Conservation (phyloP, 37 sponge, comb jelly and placozoan genomes). For the Ephydatia muelleri region DNA sequence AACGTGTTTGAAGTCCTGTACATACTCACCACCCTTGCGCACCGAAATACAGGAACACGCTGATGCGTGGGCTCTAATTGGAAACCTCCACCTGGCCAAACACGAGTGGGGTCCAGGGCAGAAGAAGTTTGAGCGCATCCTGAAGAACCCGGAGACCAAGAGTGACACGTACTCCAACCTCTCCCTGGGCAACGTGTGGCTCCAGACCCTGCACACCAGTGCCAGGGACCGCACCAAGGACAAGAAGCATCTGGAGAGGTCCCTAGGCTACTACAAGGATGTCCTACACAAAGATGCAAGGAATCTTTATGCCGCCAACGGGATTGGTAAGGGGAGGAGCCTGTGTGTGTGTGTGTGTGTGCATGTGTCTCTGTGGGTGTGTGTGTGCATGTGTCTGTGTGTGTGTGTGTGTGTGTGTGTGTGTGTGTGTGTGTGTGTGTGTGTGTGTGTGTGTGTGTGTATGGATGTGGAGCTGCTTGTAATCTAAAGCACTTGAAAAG, state of each 20-base stretch:
- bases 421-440: conserved; percentile 11
- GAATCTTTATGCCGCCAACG: conserved; percentile 98
- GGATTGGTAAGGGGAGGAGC: conserved; percentile 66
- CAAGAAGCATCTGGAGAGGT: conserved; percentile 89
- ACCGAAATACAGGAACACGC: conserved; percentile 83
- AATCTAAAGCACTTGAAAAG: no score
- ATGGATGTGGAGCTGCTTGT: no score
- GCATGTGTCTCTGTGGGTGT: no score
- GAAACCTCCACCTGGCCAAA: conserved; percentile 94
- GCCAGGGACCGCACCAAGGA: conserved; percentile 65
- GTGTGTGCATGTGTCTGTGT: background rate
- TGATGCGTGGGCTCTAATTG: conserved; percentile 97
- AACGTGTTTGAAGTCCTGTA: no score
- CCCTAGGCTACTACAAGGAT: conserved; percentile 85
- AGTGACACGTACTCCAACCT: conserved; percentile 90
- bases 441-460: conserved; percentile 29
- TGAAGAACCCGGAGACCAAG: conserved; percentile 82
- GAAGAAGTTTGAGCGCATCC: conserved; percentile 97
- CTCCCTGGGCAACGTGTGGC: conserved; percentile 96
- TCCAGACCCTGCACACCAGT: conserved; percentile 49
- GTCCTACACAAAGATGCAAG: conserved; percentile 84
- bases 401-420: background rate
- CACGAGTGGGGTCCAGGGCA: conserved; percentile 98
- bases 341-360: background rate
- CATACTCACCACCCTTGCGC: no score